A percentile compares a stretch with the other conserved stretches of the same genome.
Evolutionary conservation across 2,797 vertebrate species (phyloP).

Genomic region (Thaleichthys pacificus): DNA sequence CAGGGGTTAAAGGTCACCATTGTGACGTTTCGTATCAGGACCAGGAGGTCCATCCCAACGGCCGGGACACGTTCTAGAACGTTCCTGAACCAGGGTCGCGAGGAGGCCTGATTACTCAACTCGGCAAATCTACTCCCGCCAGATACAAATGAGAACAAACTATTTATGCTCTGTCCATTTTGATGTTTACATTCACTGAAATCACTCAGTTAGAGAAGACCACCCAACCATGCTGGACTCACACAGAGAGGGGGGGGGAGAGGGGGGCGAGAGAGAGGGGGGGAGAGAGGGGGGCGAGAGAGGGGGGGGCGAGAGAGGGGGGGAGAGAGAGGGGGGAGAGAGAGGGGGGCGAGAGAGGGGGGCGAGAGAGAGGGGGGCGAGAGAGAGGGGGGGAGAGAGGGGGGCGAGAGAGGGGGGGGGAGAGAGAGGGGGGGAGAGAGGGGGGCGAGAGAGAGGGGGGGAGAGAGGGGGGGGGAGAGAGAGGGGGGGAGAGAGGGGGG

Average conservation of each 20-base stretch:
- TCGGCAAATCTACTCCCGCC: constrained; percentile 35
- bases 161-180: constrained; percentile 7
- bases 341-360: no score
- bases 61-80: background rate
- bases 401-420: background rate
- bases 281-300: constrained; percentile 1
- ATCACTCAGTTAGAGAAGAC: constrained; percentile 49
- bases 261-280: constrained; percentile 18
- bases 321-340: background rate
- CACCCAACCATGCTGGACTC: constrained; percentile 62
- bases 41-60: no score
- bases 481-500: constrained; percentile 21
- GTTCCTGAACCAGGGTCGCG: background rate
- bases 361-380: background rate
- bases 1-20: background rate
- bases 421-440: no score
- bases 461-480: background rate
- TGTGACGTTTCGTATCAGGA: background rate
- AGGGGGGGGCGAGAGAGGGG: background rate
- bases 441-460: background rate
- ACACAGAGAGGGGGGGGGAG: constrained; percentile 26
- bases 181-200: constrained; percentile 34
- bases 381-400: no score
- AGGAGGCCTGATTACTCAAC: background rate
- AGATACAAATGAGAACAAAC: constrained; percentile 28